Evolutionary conservation across 2,113 vertebrate genomes (phyloP), one percentile per base, ranked within the genome.

Genomic region (Ceyx melanurus): DNA sequence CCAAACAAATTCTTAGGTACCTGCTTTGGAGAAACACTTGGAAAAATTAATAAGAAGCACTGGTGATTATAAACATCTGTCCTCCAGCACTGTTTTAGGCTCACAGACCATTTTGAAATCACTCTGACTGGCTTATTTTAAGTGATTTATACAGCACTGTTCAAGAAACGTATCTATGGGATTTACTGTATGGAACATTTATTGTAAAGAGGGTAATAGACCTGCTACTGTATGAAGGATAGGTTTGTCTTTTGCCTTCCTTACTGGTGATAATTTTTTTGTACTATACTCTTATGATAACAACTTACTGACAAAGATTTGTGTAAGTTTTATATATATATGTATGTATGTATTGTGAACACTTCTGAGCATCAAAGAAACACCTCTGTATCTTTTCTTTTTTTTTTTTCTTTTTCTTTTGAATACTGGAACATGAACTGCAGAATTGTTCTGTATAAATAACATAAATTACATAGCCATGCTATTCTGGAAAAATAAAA

Each of bases 401-500:
- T 72, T n/a, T n/a, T 56, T 45, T 76, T 76, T 46, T 4, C 7
- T 73, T 88, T 76, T 86, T 71, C 29, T 67, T 80, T 70, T 78
- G 64, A 73, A 48, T 76, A 35, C 31, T 85, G n/a, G 61, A 71
- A 80, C 35, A 50, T 1, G 1, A 91, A 28, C 35, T 81, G 28
- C n/a, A 90, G 66, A 91, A 68, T 92, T 92, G 28, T 80, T 90
- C 79, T 61, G 28, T 90, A 72, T 80, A 96, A 96, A 93, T 93
- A 94, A 90, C 72, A 92, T 95, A 94, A 96, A 94, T 95, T 95
- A 94, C 33, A 67, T n/a, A 81, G 28, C 42, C 45, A 48, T 72
- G 43, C 12, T 88, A 54, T 91, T 88, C 71, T 61, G 53, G 70
- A 79, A 95, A 94, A 96, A 96, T 74, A 94, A 85, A 92, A 37